Base-by-base conservation (phyloP, 2,797 vertebrate genomes). In the Muscicapa striata region DNA sequence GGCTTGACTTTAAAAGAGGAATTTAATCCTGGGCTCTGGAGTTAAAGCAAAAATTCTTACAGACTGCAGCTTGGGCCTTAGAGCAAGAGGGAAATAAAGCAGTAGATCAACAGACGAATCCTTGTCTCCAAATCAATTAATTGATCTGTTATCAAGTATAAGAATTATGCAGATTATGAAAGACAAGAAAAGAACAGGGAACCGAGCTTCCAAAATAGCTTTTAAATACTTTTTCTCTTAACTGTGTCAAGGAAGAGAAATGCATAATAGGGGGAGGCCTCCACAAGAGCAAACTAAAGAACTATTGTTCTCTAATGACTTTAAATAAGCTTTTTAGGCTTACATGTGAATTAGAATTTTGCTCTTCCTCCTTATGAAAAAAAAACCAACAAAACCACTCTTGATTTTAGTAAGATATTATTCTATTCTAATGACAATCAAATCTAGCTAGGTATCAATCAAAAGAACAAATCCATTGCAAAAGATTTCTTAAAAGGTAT, bases 291-390 rank as follows among this genome's bases (percentile, higher is more conserved):
- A 73, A 76, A 96, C 91, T 89, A 85, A 93, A 70, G 89, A 89
- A 76, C 92, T 95, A 97, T 93, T 95, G 81, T 96, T 97, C 94
- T 97, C 93, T 87, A 92, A 96, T 97, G 85, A 93, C 80, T 97
- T 97, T 81, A 96, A 97, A 96, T 96, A 95, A 96, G 95, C 85
- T 95, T 96, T 92, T 95, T 66, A 94, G 74, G 61, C 63, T 91
- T 93, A 79, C 30, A 59, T 21, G 74, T 69, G 75, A 96, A 96
- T 91, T 87, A 84, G 63, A 93, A 94, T 68, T 86, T 82, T 67
- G 41, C 84, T 92, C 87, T 92, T 94, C 41, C 66, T 88, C 46
- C 26, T 51, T 52, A 74, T 0, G 4, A 55, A 88, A 69, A 29
- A 41, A 54, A 54, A 0, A 0, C 4, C 22, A 75, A 87, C 43